Evolutionary conservation across 1,140 invertebrate genomes (phyloP), one percentile per base, ranked within the genome.

Genomic region (Tetragnatha versicolor): DNA sequence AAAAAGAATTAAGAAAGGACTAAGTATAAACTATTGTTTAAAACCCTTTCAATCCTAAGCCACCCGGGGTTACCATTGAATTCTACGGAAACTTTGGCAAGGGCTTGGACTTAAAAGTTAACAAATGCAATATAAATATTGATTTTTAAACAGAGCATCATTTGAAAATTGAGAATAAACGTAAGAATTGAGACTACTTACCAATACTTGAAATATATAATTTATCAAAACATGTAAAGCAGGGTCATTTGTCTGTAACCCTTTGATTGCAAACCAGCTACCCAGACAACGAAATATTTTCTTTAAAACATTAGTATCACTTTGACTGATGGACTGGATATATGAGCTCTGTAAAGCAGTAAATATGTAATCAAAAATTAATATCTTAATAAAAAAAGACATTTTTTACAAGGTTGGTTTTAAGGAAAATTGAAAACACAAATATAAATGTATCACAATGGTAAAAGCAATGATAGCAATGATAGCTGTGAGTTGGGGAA

Each of bases 331-430:
- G 20, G 79, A 63, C 31, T 80, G 79, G 45, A 60, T 17, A 85
- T 91, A 93, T 82, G 91, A 86, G 85, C 91, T 92, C 83, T 88
- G 69, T 73, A 88, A 85, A 51, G 37, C 51, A 79, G 35, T 20
- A 22, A 42, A 29, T 58, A 55, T 63, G 17, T 76, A 20, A 25
- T 27, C 31, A 55, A 61, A 47, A 60, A 63, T 55, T 53, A 20
- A n/a, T 29, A 61, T 29, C 14, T 27, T 25, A 31, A 37, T 35
- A 5, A 31, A 68, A 61, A 39, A 68, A 55, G 1, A 55, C 25
- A 20, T 47, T 2, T 20, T 47, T 47, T 47, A 17, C 12, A 47
- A 20, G 42, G 42, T 3, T 47, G 42, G 2, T 3, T 2, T 47
- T 1, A 20, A n/a, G n/a, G n/a, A n/a, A n/a, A n/a, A 3, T 3